Evolutionary conservation across 2,888 invertebrate genomes (phyloP), one percentile per base, ranked within the genome.

Genomic region (Crossocerus cetratus): DNA sequence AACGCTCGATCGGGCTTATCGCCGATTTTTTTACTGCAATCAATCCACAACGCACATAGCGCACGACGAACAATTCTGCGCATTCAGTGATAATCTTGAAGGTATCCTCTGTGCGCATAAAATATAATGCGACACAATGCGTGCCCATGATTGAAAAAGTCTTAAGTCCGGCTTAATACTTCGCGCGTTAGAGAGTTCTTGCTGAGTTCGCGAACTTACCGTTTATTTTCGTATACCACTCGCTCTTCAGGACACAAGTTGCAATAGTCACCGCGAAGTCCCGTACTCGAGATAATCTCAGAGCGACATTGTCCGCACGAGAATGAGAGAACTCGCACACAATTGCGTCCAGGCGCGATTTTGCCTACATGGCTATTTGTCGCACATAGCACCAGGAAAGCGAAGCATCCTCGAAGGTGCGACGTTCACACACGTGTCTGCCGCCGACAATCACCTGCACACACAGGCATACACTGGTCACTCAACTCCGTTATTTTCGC

Each of bases 361-460:
- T n/a, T 32, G 64, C 59, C 68, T 62, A 45, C 44, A 44, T 63
- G 45, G 65, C 16, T 58, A 49, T 58, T 55, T 16, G 23, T 65
- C 18, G 23, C 62, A 32, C 67, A 72, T 62, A 44, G 16, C 53
- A 58, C 44, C 21, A 14, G 43, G 42, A 58, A 43, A 22, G 44
- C 22, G 21, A 65, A 20, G 21, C 22, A 65, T 73, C 57, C 62
- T 58, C 32, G 14, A 21, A 56, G 61, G 57, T 54, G 49, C 49
- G 55, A 63, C 3, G 20, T 45, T 44, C 20, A 65, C 64, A 59
- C 59, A 16, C n/a, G 49, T 14, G 49, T 49, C 14, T 11, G 16
- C 16, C 16, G 49, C 16, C 49, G 16, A 49, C 16, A 16, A 16
- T 49, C 49, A 49, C 49, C 49, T 49, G 49, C 16, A 49, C n/a